Conservation (phyloP, 2,797 vertebrate genomes). For the Aulostomus chinensis region DNA sequence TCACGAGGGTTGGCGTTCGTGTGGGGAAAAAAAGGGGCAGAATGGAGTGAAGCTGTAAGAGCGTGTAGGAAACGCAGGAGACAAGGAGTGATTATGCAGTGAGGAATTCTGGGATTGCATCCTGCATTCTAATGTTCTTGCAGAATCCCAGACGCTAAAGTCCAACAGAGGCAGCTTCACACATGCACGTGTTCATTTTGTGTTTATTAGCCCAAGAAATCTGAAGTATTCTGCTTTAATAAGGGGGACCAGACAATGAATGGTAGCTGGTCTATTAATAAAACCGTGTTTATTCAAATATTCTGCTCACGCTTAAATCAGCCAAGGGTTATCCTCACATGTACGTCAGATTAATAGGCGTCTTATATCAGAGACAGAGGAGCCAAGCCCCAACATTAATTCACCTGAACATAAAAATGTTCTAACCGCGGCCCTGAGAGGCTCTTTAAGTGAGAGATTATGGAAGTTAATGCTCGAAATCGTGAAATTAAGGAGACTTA, state of each 20-base stretch:
- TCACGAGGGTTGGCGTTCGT: background rate
- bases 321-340: background rate
- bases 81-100: background rate
- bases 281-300: too few species aligned
- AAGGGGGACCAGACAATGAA: too few species aligned
- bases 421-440: background rate
- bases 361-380: conserved; percentile 8
- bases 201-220: background rate
- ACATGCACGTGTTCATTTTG: background rate
- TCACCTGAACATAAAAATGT: conserved; percentile 15
- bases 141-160: conserved; percentile 5
- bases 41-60: conserved; percentile 6
- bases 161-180: background rate
- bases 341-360: conserved; percentile 11
- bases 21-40: background rate
- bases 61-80: background rate
- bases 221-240: background rate
- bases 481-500: background rate
- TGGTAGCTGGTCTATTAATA: too few species aligned
- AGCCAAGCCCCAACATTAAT: conserved; percentile 21
- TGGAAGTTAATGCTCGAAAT: background rate
- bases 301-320: background rate
- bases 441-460: background rate
- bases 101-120: conserved; percentile 27
- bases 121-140: conserved; percentile 11